These are phyloP conservation scores for Podarcis raffonei DNA, from an alignment of 2,113 vertebrate species.

Conservation along the genomic window DNA sequence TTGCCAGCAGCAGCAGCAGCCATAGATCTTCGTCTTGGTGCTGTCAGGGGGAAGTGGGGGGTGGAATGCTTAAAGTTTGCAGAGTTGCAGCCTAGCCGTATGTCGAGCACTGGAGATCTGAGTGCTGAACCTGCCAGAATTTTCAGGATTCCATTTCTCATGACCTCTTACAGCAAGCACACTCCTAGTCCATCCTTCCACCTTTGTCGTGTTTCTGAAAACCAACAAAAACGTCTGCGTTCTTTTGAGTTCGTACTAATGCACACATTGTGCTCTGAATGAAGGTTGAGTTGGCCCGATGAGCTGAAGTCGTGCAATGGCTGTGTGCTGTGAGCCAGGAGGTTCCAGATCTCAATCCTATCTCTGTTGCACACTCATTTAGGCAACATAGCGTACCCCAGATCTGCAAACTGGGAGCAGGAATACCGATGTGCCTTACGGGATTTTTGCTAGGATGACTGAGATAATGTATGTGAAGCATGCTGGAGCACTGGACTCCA, in stretches of 20 bases:
- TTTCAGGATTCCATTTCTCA: background rate
- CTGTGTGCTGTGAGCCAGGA: background rate
- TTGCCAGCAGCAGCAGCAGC: too few species aligned
- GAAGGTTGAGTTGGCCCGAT: too few species aligned
- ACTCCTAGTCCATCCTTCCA: background rate
- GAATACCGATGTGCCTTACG: background rate
- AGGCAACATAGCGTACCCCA: background rate
- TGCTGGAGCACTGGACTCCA: background rate
- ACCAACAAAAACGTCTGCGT: background rate
- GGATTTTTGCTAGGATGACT: background rate
- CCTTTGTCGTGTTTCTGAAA: background rate
- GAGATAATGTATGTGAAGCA: background rate
- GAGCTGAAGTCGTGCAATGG: background rate
- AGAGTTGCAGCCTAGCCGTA: background rate
- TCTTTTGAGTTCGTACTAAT: background rate
- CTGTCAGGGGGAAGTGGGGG: background rate
- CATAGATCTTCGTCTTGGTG: accelerated
- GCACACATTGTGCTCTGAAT: background rate
- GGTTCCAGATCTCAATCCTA: background rate
- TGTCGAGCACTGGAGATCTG: background rate
- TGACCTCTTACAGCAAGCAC: background rate
- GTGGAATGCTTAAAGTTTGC: background rate
- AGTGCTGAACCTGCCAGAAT: background rate
- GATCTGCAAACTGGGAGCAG: background rate
- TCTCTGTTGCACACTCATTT: background rate